Evolutionary conservation across 2,113 vertebrate species (phyloP), one percentile per base, ranked within the genome.

Genomic region (Progne subis): DNA sequence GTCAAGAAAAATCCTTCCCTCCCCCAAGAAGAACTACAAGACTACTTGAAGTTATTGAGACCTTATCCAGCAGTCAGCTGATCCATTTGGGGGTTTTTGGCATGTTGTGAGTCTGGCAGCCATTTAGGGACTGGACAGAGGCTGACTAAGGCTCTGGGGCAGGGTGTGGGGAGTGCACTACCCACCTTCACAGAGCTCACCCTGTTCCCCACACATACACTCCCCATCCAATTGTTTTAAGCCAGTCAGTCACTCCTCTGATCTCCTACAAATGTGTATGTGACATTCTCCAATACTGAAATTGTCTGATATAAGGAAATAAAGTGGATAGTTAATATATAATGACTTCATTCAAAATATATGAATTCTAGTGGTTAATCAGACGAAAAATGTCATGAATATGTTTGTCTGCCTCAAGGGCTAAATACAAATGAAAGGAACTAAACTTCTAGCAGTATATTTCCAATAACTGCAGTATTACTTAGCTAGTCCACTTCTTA

Each of bases 171-270:
- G 25, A 31, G 12, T 4, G 71, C 52, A 5, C 31, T 9, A 19
- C 29, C 44, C 28, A n/a, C 14, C 31, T 17, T 3, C 3, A 1
- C 61, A 59, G 34, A 17, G 2, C 29, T 17, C 12, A 1, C 12
- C 21, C n/a, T 74, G 69, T 37, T 6, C 59, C 8, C 24, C 6
- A 34, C 8, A 44, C 31, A 18, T 2, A 3, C 61, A 31, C 17
- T 59, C 17, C 59, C 20, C 44, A 50, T 14, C 7, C 32, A 2
- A 2, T 0, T 11, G 10, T 14, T 43, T 16, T 17, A 17, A 76
- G 53, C 61, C 32, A 37, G 11, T 14, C 44, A 43, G 3, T 14
- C 44, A 25, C 43, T 68, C 25, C 44, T 26, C 31, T 44, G 17
- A 13, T 34, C 20, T 31, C 14, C 53, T 21, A 44, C 20, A 6